Conservation (phyloP, 2,797 vertebrate genomes). For the Myiotriccus ornatus region DNA sequence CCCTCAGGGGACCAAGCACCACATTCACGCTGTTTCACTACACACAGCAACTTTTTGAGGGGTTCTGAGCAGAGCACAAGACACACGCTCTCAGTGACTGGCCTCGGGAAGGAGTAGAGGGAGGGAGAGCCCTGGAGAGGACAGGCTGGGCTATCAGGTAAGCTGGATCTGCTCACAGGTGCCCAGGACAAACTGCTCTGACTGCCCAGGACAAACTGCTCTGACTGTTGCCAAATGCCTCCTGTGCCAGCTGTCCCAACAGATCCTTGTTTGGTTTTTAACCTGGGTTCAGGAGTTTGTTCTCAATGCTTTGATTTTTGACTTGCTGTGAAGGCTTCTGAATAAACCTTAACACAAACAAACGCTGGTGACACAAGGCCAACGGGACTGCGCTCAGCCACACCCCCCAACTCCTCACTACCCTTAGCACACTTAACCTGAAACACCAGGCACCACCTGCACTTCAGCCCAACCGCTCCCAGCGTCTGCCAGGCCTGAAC, state of each 20-base stretch:
- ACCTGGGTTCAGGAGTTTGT: not conserved
- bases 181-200: not conserved
- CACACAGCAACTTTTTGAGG: not conserved
- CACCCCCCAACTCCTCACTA: rapidly evolving
- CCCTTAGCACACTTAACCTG: rapidly evolving
- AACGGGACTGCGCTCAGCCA: not conserved
- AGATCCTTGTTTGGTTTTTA: not conserved
- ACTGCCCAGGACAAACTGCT: not conserved
- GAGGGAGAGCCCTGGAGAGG: not conserved
- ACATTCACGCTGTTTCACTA: rapidly evolving
- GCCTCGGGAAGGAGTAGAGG: not conserved
- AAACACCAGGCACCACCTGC: not conserved
- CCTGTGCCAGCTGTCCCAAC: not conserved
- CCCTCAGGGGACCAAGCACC: not conserved
- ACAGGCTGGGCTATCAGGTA: not conserved
- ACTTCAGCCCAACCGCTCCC: rapidly evolving
- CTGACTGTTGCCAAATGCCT: not conserved
- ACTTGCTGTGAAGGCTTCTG: not conserved
- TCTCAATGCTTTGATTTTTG: not conserved
- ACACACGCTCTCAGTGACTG: rapidly evolving
- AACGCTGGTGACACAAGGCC: not conserved
- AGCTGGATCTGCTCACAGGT: not conserved
- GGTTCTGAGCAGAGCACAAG: not conserved
- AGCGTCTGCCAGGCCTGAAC: rapidly evolving
- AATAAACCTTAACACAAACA: not conserved